Base-by-base conservation (phyloP, 1,140 invertebrate species). In the Alviniconcha marisindica region DNA sequence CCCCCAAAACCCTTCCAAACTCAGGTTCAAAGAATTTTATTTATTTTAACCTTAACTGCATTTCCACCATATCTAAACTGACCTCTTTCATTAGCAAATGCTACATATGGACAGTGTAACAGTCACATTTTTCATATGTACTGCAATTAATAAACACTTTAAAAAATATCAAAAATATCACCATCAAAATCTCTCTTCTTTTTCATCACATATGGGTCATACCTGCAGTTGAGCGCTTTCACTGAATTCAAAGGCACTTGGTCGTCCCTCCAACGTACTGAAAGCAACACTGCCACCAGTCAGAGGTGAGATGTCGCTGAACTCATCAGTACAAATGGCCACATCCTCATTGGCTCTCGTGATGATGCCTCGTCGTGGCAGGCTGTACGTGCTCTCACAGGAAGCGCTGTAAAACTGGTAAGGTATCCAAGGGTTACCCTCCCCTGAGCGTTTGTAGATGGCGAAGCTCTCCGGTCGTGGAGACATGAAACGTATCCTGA, bases 371-470 rank as follows among this genome's bases (percentile, higher is more conserved):
- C 90, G 89, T 82, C 98, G 97, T 0, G 96, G 96, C 40, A 99
- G 91, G 10, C 95, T 95, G 90, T 99, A 99, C 0, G 97, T 99
- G 60, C 97, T 96, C 60, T 96, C 95, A 91, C 98, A 99, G 0
- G 96, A 96, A 2, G 96, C 96, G 93, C 97, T 97, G 94, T 99
- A 99, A 93, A 96, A 99, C 92, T 99, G 98, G 94, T 97, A 99
- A 0, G 98, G 98, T 83, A 96, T 95, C 99, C 98, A 99, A 3
- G 95, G 94, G 1, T 95, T 95, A 81, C 96, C 95, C 89, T 98
- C 96, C 51, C 95, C 84, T 4, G 92, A 94, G 82, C 97, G 95
- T 91, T 99, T 99, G 92, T 97, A 99, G 87, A 99, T 98, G 14
- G 97, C 97, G 94, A 99, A 99, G 93, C 97, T 99, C 91, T 99